Base-by-base conservation (phyloP, 2,113 vertebrate species). In the Anarrhichthys ocellatus region DNA sequence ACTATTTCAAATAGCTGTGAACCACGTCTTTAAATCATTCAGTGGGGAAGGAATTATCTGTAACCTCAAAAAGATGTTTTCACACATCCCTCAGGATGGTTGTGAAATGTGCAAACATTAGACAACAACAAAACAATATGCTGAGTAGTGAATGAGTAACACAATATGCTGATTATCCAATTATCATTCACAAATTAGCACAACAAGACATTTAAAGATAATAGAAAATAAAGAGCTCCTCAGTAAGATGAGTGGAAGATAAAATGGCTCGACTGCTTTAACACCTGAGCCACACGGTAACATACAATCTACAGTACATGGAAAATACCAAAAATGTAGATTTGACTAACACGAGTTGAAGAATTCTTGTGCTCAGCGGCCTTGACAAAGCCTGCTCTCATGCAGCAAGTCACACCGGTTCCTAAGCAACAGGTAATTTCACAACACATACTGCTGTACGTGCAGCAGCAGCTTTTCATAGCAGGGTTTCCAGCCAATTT, bases 391-490 rank as follows among this genome's bases (percentile, higher is more conserved):
- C 71, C 48, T 50, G 36, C 74, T 74, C 68, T 70, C 32, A 88
- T 82, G 79, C 75, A 87, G 81, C 42, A 82, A 93, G 88, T 91
- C 90, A 84, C 69, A 80, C 38, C 63, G 89, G 95, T 96, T 95
- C 81, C 95, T 94, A 95, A 94, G 95, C 95, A 96, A 96, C 95
- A 95, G 90, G 93, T 94, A 82, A 93, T 90, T 92, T 90, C 89
- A 92, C 83, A 92, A 90, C 88, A 91, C 83, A 84, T 18, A 11
- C 83, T 27, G 72, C 79, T 76, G 68, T 85, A 80, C 15, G 11
- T 83, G 82, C 83, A 90, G 91, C 85, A 82, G 85, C 82, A 85
- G 91, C 91, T 92, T 91, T 95, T 94, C 93, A 92, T 91, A 78
- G 83, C 77, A 38, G 79, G 86, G 84, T 74, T 83, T 90, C 81